Base-by-base conservation (phyloP, 2,797 vertebrate genomes). In the Parotocinclus haroldoi region DNA sequence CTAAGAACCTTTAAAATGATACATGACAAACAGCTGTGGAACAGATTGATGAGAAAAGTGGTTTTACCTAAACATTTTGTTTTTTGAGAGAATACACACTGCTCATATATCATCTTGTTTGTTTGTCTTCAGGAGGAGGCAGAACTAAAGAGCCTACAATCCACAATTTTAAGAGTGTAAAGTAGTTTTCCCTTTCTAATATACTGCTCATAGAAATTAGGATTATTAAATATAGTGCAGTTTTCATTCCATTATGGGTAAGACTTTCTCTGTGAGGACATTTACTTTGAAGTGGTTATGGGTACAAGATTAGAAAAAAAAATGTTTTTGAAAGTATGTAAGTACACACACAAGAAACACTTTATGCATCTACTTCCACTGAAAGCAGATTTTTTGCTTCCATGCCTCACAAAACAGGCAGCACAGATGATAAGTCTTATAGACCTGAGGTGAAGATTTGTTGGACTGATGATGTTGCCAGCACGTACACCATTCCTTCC, bases 21-120 rank as follows among this genome's bases (percentile, higher is more conserved):
- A 37, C 50, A 62, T 39, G 48, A 37, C 46, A 18, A 12, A 51
- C 38, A 40, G 7, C 36, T 38, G 50, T 58, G 40, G 7, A 48
- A 14, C 2, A 19, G 58, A 69, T 52, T 69, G 67, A 63, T 69
- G 62, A 62, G 13, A 57, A 37, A 45, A 54, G 27, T 27, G 27
- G 5, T 27, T 45, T 50, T 42, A 60, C 11, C 13, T 52, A 11
- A 53, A 54, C 40, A 45, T 37, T 45, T 42, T 59, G 18, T 27
- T 7, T 49, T 27, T 7, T 49, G 0, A 27, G 9, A 36, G 17
- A 67, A 37, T 50, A 7, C 9, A 12, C 12, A 42, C n/a, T 42
- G 16, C 27, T 51, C 36, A 42, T 10, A 27, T 42, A 51, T 19
- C 44, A 27, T 27, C 36, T 55, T 17, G 13, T 53, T 9, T 10